Percentiles rank a stretch among this genome's conserved stretches.
Conservation (phyloP, 2,113 vertebrate species). For the Marmota flaviventris region DNA sequence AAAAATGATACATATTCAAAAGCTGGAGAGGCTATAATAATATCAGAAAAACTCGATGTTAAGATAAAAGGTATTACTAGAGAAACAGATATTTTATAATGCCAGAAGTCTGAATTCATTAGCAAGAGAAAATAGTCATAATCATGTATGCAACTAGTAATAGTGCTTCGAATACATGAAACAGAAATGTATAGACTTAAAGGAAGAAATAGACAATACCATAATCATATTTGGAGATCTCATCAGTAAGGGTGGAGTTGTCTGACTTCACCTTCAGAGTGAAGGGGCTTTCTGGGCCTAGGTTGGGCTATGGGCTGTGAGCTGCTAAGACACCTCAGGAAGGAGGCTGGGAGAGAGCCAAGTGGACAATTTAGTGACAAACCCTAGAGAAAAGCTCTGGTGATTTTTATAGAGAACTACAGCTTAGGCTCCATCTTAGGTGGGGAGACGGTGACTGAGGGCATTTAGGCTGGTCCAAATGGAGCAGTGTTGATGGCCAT, state of each 20-base stretch:
- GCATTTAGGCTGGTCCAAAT: background rate
- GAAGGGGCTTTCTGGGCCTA: background rate
- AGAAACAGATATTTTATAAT: slow-evolving; percentile 51
- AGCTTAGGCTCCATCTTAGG: background rate
- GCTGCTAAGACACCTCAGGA: background rate
- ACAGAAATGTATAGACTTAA: background rate
- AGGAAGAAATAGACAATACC: background rate
- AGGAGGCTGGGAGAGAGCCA: background rate
- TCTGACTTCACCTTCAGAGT: slow-evolving; percentile 29
- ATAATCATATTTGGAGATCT: slow-evolving; percentile 41
- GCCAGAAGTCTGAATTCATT: background rate
- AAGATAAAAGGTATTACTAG: slow-evolving; percentile 37
- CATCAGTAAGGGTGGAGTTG: background rate
- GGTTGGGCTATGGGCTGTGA: background rate
- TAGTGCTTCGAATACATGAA: background rate
- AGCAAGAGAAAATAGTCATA: slow-evolving; percentile 36
- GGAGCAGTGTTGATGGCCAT: background rate
- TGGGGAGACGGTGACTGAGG: background rate
- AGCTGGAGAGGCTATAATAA: slow-evolving; percentile 27
- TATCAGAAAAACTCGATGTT: slow-evolving; percentile 44
- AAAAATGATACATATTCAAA: slow-evolving; percentile 68
- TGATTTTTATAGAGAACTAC: background rate
- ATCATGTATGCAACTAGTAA: slow-evolving; percentile 1
- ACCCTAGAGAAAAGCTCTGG: background rate
- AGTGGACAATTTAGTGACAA: background rate